Conservation (phyloP, 2,888 invertebrate genomes). For the Chrysotoxum bicinctum region DNA sequence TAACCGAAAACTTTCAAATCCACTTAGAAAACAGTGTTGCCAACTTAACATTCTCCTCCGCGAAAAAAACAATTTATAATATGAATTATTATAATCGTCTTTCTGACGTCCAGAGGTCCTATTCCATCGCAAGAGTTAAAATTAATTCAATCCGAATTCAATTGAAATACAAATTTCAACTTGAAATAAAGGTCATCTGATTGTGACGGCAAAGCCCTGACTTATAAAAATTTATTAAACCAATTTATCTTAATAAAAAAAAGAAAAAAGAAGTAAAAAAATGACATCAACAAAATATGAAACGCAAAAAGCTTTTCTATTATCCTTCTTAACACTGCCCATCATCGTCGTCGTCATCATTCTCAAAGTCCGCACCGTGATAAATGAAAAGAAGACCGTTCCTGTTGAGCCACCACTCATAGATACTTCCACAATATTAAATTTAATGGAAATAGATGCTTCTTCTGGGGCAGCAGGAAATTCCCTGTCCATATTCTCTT, state of each 20-base stretch:
- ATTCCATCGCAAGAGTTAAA: too few relatives aligned
- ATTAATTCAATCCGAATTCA: too few relatives aligned
- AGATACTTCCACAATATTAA: constrained; percentile 61
- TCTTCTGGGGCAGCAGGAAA: constrained; percentile 43
- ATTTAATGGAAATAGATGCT: constrained; percentile 71
- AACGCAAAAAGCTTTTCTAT: constrained; percentile 67
- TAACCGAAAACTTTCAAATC: too few relatives aligned
- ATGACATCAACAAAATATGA: constrained; percentile 60
- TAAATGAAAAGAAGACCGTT: constrained; percentile 61
- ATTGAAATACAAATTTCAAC: too few relatives aligned
- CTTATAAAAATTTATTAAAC: constrained; percentile 79
- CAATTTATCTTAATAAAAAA: constrained; percentile 75
- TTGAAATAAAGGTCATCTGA: too few relatives aligned
- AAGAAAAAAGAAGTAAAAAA: constrained; percentile 38
- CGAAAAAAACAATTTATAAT: too few relatives aligned
- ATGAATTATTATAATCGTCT: too few relatives aligned
- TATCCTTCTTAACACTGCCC: constrained; percentile 20
- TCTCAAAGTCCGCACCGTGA: constrained; percentile 28
- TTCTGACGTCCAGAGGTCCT: too few relatives aligned
- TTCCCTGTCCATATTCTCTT: constrained; percentile 23
- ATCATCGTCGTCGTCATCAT: constrained; percentile 17
- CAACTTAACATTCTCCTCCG: too few relatives aligned
- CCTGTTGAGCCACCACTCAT: constrained; percentile 53
- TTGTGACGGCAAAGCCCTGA: too few relatives aligned
- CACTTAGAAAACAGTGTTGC: too few relatives aligned